phyloP scores from a whole-genome alignment of 2,797 vertebrate species.

The Gymnocypris eckloni region DNA sequence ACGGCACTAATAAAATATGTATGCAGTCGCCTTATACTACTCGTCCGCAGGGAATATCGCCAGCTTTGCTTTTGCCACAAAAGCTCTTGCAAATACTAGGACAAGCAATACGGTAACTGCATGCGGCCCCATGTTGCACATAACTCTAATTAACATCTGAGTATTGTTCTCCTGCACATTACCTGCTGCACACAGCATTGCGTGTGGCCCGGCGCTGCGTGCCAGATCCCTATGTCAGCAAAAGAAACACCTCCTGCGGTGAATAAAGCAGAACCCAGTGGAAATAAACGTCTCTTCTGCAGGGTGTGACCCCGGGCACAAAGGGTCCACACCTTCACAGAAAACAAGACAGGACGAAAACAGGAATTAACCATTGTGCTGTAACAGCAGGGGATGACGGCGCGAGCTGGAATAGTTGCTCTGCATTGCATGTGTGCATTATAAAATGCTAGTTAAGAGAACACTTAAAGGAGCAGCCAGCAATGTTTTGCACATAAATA shows the following conservation, averaged over 20 bases:
- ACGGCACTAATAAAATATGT: slow-evolving; percentile 41
- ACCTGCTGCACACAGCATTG: slow-evolving; percentile 54
- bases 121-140: slow-evolving; percentile 53
- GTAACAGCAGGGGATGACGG: slow-evolving; percentile 41
- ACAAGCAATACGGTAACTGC: slow-evolving; percentile 55
- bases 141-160: slow-evolving; percentile 64
- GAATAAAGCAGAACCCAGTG: slow-evolving; percentile 57
- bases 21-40: slow-evolving; percentile 6
- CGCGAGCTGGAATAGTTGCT: slow-evolving; percentile 23
- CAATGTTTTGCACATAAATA: not conserved
- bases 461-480: not conserved
- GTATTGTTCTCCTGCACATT: slow-evolving; percentile 58
- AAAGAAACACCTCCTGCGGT: slow-evolving; percentile 54
- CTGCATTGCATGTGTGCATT: slow-evolving; percentile 33
- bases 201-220: slow-evolving; percentile 39
- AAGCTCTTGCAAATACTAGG: slow-evolving; percentile 43
- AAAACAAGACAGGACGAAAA: slow-evolving; percentile 52
- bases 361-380: slow-evolving; percentile 49
- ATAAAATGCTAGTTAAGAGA: not conserved
- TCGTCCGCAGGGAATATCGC: slow-evolving; percentile 34
- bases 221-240: slow-evolving; percentile 55
- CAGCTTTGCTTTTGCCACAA: slow-evolving; percentile 45
- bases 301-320: slow-evolving; percentile 59
- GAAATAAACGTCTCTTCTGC: slow-evolving; percentile 58
- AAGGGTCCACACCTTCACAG: slow-evolving; percentile 57